Evolutionary conservation across 2,888 invertebrate species (phyloP), one percentile per base, ranked within the genome.

Genomic region (Athetis lepigone): DNA sequence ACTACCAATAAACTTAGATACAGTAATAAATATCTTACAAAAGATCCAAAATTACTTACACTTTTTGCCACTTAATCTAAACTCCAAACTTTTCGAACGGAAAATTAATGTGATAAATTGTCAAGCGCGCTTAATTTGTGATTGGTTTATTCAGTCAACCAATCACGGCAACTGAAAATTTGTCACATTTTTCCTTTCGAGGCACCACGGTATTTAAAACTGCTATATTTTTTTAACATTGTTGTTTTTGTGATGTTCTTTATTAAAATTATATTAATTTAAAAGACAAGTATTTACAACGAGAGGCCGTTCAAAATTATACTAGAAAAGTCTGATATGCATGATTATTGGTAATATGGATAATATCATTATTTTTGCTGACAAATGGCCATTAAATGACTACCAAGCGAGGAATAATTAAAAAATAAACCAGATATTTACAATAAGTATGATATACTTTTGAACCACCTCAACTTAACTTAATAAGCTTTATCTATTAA

Each of bases 231-330:
- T 16, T 6, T n/a, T 16, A 37, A 37, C 37, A 16, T 37, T 37
- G n/a, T 37, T n/a, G 16, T 2, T 6, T 0, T n/a, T 66, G 68
- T 67, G 39, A 67, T 63, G 45, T 29, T 16, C 19, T 19, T 29
- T 9, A 9, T 16, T 45, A 45, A 13, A 45, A 42, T 42, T 42
- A 59, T 2, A 45, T 51, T 50, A 16, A 19, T 40, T 4, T 6
- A 25, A 33, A 33, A 33, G 33, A 33, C 33, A 36, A 51, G 27
- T 67, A 70, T 67, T 47, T 66, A 66, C 66, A 66, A 51, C 70
- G 36, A 5, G 8, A 29, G 36, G 11, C 27, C 13, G 18, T 37
- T 1, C 19, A 62, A 50, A 63, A 50, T 3, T 9, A 29, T 43
- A 9, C 1, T 0, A 13, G 29, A 46, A n/a, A 39, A 60, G 0